phyloP scores from a whole-genome alignment of 2,113 vertebrate genomes.

The Lipophrys pholis region DNA sequence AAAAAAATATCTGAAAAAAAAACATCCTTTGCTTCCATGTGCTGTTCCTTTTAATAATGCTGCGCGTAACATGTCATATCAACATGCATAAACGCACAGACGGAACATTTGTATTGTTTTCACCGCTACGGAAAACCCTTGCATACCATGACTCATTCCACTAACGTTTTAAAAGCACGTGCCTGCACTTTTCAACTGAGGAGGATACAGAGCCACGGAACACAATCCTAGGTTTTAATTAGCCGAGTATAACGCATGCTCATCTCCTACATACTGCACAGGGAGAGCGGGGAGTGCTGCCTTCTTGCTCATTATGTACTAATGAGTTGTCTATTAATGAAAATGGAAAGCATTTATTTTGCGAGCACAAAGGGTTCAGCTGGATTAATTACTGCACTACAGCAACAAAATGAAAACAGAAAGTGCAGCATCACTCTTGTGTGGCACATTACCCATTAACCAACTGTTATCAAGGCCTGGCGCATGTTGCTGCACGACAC shows the following conservation, averaged over 20 bases:
- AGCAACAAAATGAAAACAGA: constrained; percentile 81
- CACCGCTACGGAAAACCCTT: constrained; percentile 27
- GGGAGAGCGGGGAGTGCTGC: constrained; percentile 67
- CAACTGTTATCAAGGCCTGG: constrained; percentile 78
- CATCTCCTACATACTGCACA: constrained; percentile 57
- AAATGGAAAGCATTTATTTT: constrained; percentile 88
- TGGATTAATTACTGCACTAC: constrained; percentile 86
- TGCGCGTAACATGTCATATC: not conserved
- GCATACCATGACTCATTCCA: constrained; percentile 51
- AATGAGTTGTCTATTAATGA: constrained; percentile 89
- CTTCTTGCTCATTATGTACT: constrained; percentile 82
- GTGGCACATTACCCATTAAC: constrained; percentile 79
- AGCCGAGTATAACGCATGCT: constrained; percentile 66
- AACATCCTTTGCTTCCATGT: too few relatives aligned
- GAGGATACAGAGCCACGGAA: constrained; percentile 40
- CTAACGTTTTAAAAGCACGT: constrained; percentile 37
- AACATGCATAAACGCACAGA: not conserved
- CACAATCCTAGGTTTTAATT: constrained; percentile 73
- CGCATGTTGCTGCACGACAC: constrained; percentile 45
- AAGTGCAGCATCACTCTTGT: constrained; percentile 78
- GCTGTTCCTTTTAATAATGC: too few relatives aligned
- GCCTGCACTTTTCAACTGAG: constrained; percentile 33
- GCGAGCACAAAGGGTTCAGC: constrained; percentile 81
- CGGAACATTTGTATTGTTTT: constrained; percentile 7
- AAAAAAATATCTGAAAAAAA: too few relatives aligned